Conservation (phyloP, 2,113 vertebrate species). For the Xiphorhynchus elegans region DNA sequence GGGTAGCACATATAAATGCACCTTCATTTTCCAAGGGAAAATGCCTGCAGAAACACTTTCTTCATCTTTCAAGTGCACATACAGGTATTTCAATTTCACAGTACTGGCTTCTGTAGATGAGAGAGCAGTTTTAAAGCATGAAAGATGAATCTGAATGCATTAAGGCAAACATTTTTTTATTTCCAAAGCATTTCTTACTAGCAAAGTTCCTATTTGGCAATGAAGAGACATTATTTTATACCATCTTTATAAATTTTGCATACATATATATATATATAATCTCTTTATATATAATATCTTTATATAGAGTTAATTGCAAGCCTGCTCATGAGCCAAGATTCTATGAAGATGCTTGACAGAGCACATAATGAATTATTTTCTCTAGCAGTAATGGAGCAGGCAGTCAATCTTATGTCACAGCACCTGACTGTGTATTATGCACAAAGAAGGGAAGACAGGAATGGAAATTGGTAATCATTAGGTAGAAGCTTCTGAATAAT, state of each 20-base stretch:
- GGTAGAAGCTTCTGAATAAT: background rate
- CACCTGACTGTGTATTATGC: background rate
- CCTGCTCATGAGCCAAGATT: background rate
- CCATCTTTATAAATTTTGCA: background rate
- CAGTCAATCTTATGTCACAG: background rate
- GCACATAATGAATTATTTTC: background rate
- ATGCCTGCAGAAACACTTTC: background rate
- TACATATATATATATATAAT: background rate
- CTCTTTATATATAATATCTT: background rate
- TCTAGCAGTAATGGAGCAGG: background rate
- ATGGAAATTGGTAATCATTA: background rate
- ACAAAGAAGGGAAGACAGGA: background rate
- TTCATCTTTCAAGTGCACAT: background rate
- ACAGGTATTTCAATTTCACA: slow-evolving; percentile 36
- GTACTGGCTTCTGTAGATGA: background rate
- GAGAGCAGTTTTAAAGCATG: background rate
- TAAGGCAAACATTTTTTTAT: background rate
- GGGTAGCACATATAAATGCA: background rate
- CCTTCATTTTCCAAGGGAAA: slow-evolving; percentile 19
- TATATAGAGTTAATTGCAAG: background rate
- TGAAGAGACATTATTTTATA: background rate
- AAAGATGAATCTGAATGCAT: background rate
- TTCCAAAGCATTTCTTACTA: background rate
- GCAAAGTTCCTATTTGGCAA: background rate
- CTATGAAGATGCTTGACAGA: background rate